These are phyloP conservation scores for Petroica traversi DNA, from an alignment of 2,113 vertebrate genomes.

Conservation along the genomic window DNA sequence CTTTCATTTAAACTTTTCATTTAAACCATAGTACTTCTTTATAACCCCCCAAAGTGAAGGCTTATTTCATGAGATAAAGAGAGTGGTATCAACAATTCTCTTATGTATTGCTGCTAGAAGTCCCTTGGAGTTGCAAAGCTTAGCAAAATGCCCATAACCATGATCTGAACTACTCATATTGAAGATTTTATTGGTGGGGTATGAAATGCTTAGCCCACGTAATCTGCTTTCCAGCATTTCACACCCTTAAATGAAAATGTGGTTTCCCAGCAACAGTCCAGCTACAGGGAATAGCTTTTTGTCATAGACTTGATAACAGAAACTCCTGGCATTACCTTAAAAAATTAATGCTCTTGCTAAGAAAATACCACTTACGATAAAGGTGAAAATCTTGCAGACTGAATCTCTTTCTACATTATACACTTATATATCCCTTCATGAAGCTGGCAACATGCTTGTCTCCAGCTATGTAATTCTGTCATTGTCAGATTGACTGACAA, in stretches of 20 bases:
- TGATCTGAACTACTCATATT: neutral
- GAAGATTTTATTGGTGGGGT: neutral
- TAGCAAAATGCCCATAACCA: accelerated
- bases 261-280: neutral
- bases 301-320: neutral
- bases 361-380: neutral
- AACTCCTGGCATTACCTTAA: neutral
- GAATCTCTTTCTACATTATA: neutral
- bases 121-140: neutral
- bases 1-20: neutral
- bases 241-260: neutral
- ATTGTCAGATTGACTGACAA: neutral
- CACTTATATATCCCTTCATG: neutral
- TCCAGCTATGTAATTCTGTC: neutral
- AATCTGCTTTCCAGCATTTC: neutral
- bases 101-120: neutral
- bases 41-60: neutral
- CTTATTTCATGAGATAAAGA: neutral
- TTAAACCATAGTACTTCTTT: neutral
- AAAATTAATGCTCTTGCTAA: neutral
- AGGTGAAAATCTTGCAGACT: neutral
- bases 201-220: neutral
- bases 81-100: neutral
- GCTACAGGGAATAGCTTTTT: neutral
- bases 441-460: neutral